Base-by-base conservation (phyloP, 2,888 invertebrate species). In the Acanthococcus lagerstroemiae region DNA sequence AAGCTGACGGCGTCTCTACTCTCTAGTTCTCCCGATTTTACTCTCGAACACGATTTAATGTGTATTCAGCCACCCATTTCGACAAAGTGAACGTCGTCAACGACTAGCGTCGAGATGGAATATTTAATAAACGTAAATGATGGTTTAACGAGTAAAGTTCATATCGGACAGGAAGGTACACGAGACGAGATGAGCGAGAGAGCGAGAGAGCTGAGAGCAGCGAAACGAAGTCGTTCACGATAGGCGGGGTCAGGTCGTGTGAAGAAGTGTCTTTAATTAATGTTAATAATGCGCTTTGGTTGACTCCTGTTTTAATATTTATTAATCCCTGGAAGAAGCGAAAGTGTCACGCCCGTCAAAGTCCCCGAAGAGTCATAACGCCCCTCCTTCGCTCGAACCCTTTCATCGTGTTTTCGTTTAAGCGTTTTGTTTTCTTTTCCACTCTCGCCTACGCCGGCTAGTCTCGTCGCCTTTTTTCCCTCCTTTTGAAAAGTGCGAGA, bases 261-360 rank as follows among this genome's bases (percentile, higher is more conserved):
- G 61, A 50, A 61, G 48, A 61, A 48, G 61, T 55, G 65, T 65
- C 55, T 55, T 65, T 65, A 65, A 55, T 65, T 55, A 55, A 65
- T 55, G 65, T 65, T 65, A 54, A 65, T 65, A 65, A 65, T 65
- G 65, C 65, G 65, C 65, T 65, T 65, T 46, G 65, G 48, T 65
- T 46, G 55, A 65, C 55, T 65, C 56, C 55, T 45, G 65, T 65
- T 65, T 65, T 65, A 65, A 65, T 65, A 65, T 65, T 65, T 65
- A 65, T 65, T 65, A 65, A 65, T 65, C 65, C 65, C 65, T 55
- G 27, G 65, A 46, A 55, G 65, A 44, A 65, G 61, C 50, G 55
- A 55, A 55, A 65, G 56, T 65, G 65, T 65, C 65, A 65, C 65
- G 65, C 55, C 65, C 46, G 65, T 56, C 65, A 56, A 56, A 65